A percentile compares a stretch with the other conserved stretches of the same genome.
phyloP scores from a whole-genome alignment of 2,888 invertebrate genomes.

The Lissonota sp. region DNA sequence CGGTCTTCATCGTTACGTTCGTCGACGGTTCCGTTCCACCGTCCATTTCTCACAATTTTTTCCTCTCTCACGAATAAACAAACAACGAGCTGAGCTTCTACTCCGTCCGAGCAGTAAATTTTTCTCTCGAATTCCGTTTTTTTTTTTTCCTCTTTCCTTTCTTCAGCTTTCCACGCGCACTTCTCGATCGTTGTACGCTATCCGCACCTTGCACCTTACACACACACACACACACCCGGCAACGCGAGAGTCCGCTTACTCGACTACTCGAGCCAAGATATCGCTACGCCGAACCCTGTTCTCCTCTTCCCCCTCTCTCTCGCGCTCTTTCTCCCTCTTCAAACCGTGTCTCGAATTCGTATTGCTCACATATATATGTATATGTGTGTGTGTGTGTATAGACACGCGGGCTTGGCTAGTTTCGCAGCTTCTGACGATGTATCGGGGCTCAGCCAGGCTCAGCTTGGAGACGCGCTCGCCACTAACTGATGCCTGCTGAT shows the following conservation, averaged over 20 bases:
- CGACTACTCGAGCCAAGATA: constrained; percentile 25
- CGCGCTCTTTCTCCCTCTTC: neutral
- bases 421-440: constrained; percentile 45
- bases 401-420: constrained; percentile 12
- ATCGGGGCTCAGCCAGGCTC: constrained; percentile 30
- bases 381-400: neutral
- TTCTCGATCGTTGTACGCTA: constrained; percentile 23
- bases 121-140: too few relatives aligned
- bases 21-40: constrained; percentile 74
- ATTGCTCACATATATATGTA: constrained; percentile 25
- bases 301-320: constrained; percentile 1
- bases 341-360: constrained; percentile 43
- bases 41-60: constrained; percentile 71
- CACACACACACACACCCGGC: constrained; percentile 67
- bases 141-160: constrained; percentile 22
- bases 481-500: too few relatives aligned
- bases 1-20: constrained; percentile 73
- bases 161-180: constrained; percentile 16
- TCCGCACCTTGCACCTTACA: constrained; percentile 64
- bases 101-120: too few relatives aligned
- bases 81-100: neutral
- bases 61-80: neutral
- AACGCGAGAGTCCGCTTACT: constrained; percentile 60
- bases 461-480: constrained; percentile 59
- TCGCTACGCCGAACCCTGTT: constrained; percentile 39